Evolutionary conservation across 2,113 vertebrate species (phyloP).

Genomic region (Neodontobutis hainanensis): DNA sequence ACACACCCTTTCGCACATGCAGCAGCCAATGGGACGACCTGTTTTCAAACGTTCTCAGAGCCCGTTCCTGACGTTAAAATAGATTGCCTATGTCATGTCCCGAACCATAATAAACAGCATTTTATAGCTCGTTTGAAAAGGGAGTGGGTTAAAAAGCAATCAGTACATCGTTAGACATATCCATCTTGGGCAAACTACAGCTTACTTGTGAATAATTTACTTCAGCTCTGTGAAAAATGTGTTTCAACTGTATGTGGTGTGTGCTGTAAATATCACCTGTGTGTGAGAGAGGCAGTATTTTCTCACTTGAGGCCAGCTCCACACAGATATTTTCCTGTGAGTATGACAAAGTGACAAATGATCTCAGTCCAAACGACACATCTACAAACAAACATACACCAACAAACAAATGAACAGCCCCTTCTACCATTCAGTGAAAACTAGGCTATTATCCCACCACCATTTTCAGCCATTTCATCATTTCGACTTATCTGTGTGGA

Average conservation of each 20-base stretch:
- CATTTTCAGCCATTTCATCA: too few relatives aligned
- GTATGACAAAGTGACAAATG: background rate
- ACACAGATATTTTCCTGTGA: background rate
- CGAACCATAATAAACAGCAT: conserved; percentile 73
- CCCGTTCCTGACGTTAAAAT: conserved; percentile 58
- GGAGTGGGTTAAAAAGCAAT: conserved; percentile 73
- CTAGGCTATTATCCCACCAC: too few relatives aligned
- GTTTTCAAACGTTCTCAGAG: conserved; percentile 48
- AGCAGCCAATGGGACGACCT: conserved; percentile 36
- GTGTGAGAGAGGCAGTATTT: conserved; percentile 52
- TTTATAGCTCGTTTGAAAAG: conserved; percentile 70
- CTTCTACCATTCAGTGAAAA: background rate
- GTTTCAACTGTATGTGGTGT: conserved; percentile 29
- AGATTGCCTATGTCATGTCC: conserved; percentile 66
- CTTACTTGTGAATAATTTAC: conserved; percentile 66
- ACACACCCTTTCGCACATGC: conserved; percentile 33
- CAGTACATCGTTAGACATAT: conserved; percentile 72
- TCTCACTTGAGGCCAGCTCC: conserved; percentile 42
- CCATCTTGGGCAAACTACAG: conserved; percentile 66
- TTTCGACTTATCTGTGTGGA: too few relatives aligned
- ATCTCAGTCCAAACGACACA: background rate
- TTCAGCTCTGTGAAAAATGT: conserved; percentile 61
- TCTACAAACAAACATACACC: too few relatives aligned
- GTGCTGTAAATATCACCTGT: conserved; percentile 64
- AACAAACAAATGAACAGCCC: background rate